Evolutionary conservation across 2,113 vertebrate species (phyloP), one percentile per base, ranked within the genome.

Genomic region (Maccullochella peelii): DNA sequence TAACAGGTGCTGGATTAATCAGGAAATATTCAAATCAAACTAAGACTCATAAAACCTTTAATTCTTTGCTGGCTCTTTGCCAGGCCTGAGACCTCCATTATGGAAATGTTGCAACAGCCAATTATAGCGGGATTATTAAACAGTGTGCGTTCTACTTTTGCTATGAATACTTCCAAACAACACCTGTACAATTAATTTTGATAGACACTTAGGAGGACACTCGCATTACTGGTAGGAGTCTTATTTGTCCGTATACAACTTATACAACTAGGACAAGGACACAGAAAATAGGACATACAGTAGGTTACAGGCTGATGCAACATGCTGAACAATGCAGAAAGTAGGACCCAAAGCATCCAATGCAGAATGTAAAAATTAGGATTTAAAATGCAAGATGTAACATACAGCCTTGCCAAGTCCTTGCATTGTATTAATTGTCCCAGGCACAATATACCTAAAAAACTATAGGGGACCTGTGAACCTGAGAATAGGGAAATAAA

Each of bases 251-350:
- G 81, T 42, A 12, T 25, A 27, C 38, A 77, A 74, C 70, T 65
- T 67, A 52, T 52, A 52, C 6, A 52, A 21, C 50, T 91, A 77
- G 84, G 82, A 92, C 91, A 92, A 93, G 88, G 87, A 80, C 81
- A 85, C 14, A 4, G 74, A 73, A 85, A 86, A 78, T 85, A 89
- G 88, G 77, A 86, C 82, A 73, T 61, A 36, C 38, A 57, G 44
- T 30, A 30, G 73, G 59, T 85, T 86, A 62, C 21, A 36, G 44
- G 33, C 86, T 77, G 84, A 83, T 88, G 82, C 65, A 89, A 84
- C 44, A n/a, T 55, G 72, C 86, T 86, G 82, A 82, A 87, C 82
- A 65, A 63, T 14, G 86, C 74, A 84, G 65, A 89, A 68, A 71
- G 63, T 27, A 25, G 63, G 20, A 83, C 12, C 62, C 42, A 49